These are phyloP conservation scores for Blastobasis lacticolella DNA, from an alignment of 2,888 invertebrate species.

Conservation along the genomic window DNA sequence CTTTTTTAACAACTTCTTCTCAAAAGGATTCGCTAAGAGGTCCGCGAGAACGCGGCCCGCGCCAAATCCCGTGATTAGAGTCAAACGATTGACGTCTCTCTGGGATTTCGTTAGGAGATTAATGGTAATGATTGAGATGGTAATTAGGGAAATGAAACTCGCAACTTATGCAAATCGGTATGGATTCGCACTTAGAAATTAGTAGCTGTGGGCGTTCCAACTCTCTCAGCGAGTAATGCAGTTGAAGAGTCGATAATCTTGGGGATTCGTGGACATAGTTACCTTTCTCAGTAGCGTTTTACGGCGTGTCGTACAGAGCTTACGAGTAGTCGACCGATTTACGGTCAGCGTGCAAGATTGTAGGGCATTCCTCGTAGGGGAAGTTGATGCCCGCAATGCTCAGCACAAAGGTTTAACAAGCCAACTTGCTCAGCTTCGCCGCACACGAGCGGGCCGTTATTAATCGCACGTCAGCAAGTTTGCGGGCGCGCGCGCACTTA, in stretches of 20 bases:
- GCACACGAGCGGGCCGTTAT: slow-evolving; percentile 42
- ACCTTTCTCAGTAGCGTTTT: no score
- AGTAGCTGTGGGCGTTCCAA: no score
- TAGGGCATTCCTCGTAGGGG: slow-evolving; percentile 9
- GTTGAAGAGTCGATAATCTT: no score
- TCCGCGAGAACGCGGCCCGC: slow-evolving; percentile 41
- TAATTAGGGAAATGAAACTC: slow-evolving; percentile 58
- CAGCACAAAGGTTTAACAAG: slow-evolving; percentile 50
- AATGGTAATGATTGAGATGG: slow-evolving; percentile 51
- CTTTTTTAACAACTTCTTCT: slow-evolving; percentile 62
- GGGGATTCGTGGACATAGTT: no score
- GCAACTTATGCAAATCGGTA: slow-evolving; percentile 57
- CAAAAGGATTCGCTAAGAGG: slow-evolving; percentile 55
- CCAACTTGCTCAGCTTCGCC: slow-evolving; percentile 45
- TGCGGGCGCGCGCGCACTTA: slow-evolving; percentile 24
- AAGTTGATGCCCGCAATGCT: slow-evolving; percentile 19
- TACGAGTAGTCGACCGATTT: background rate
- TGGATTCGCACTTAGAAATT: slow-evolving; percentile 9
- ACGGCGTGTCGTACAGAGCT: no score
- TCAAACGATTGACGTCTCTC: slow-evolving; percentile 50
- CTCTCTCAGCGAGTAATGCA: no score
- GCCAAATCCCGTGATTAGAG: slow-evolving; percentile 57
- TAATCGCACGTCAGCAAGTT: slow-evolving; percentile 47
- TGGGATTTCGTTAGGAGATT: slow-evolving; percentile 49
- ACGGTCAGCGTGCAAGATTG: background rate